Evolutionary conservation across 2,797 vertebrate species (phyloP).

Genomic region (Kryptopterus vitreolus): DNA sequence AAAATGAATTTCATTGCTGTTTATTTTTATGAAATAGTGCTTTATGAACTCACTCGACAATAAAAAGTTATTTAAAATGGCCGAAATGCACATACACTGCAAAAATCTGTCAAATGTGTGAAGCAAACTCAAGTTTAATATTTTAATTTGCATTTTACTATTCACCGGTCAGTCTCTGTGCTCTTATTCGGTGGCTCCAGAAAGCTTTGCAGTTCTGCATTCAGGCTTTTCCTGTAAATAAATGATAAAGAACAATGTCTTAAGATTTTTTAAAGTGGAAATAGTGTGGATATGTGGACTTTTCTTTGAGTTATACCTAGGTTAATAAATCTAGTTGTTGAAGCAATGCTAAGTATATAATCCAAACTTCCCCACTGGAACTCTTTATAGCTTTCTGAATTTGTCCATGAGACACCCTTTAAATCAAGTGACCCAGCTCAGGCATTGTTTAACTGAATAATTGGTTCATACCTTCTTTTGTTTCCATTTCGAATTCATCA

Average conservation of each 20-base stretch:
- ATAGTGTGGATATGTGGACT: background rate
- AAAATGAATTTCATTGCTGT: background rate
- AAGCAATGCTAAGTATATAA: background rate
- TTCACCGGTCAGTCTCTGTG: background rate
- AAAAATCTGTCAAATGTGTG: background rate
- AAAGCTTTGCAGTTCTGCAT: background rate
- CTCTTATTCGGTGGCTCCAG: background rate
- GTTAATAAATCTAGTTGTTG: background rate
- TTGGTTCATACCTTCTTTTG: conserved; percentile 67
- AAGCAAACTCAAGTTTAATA: background rate
- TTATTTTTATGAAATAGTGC: background rate
- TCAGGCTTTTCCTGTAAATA: conserved; percentile 44
- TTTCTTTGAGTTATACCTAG: background rate
- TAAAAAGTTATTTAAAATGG: background rate
- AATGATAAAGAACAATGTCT: background rate
- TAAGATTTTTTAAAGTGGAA: background rate
- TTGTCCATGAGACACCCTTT: background rate
- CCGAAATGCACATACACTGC: background rate
- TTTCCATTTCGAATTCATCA: conserved; percentile 85
- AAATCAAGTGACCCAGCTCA: background rate
- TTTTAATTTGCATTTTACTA: background rate
- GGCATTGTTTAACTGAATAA: background rate
- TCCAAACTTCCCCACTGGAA: background rate
- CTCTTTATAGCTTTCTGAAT: background rate
- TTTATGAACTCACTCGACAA: background rate